Base-by-base conservation (phyloP, 1,140 invertebrate species). In the Hyles vespertilio region DNA sequence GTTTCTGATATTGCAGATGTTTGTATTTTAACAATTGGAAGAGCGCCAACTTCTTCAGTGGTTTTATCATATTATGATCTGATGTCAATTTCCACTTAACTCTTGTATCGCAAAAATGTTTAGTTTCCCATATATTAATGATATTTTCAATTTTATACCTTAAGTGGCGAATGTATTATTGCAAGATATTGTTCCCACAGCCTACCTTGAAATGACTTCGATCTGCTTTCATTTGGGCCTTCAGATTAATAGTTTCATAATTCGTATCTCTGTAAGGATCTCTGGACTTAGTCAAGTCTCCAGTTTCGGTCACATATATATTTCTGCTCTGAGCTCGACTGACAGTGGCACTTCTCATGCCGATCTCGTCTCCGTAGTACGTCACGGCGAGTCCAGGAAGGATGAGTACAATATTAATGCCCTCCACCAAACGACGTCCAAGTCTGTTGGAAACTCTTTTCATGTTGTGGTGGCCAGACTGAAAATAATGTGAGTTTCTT, bases 361-460 rank as follows among this genome's bases (percentile, higher is more conserved):
- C 94, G 32, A 95, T 92, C 73, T 95, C 94, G 74, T 95, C 94
- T 5, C 94, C 94, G 75, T 95, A 93, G 79, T 95, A 95, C 9
- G 92, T 92, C 46, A 94, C 89, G 5, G 92, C 89, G 3, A 93
- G 93, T 5, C 94, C 94, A 11, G 93, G 93, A n/a, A 95, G 77
- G 7, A 94, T 84, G 57, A 91, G 90, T 7, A 95, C 71, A 67
- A 93, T 91, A 67, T 93, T 92, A 43, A 93, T 72, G 1, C 88
- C 91, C 73, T 95, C 94, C 0, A 94, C 91, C 63, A 93, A 87
- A 46, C 92, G 89, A 0, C 79, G 58, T 3, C 93, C 93, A 60
- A 94, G 91, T 43, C 94, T 85, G 2, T 89, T 90, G 0, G 93
- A 92, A 46, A 94, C 91, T 32, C 95, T 87, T 48, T 89, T 89